A percentile compares a stretch with the other conserved stretches of the same genome.
Evolutionary conservation across 2,888 invertebrate genomes (phyloP).

Genomic region (Idaea biselata): DNA sequence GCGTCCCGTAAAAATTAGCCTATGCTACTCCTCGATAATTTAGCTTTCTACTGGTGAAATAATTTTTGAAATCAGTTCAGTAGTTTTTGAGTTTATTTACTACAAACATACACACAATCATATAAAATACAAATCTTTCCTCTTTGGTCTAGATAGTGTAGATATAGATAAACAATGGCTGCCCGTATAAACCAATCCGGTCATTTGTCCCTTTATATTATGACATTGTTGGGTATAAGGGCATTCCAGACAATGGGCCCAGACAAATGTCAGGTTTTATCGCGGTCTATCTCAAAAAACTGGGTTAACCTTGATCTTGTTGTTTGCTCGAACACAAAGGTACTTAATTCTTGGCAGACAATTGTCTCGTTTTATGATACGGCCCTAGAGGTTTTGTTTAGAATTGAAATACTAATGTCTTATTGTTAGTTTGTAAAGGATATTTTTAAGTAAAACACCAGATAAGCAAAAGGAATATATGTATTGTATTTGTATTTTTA

Average conservation of each 20-base stretch:
- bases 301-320: background rate
- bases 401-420: background rate
- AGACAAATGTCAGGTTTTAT: background rate
- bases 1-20: no score
- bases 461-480: no score
- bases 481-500: no score
- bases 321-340: background rate
- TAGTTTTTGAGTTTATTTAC: no score
- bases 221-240: background rate
- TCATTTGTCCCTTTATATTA: background rate
- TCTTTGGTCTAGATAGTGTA: no score
- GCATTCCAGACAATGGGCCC: background rate
- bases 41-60: no score
- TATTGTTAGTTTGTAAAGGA: background rate
- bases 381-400: background rate
- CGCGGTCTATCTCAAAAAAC: background rate
- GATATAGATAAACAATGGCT: background rate
- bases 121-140: no score
- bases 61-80: no score
- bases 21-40: no score
- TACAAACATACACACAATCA: no score
- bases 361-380: background rate
- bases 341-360: background rate
- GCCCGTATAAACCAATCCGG: background rate
- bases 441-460: no score